Evolutionary conservation across 2,113 vertebrate genomes (phyloP), one percentile per base, ranked within the genome.

Genomic region (cattle (Bos taurus)): DNA sequence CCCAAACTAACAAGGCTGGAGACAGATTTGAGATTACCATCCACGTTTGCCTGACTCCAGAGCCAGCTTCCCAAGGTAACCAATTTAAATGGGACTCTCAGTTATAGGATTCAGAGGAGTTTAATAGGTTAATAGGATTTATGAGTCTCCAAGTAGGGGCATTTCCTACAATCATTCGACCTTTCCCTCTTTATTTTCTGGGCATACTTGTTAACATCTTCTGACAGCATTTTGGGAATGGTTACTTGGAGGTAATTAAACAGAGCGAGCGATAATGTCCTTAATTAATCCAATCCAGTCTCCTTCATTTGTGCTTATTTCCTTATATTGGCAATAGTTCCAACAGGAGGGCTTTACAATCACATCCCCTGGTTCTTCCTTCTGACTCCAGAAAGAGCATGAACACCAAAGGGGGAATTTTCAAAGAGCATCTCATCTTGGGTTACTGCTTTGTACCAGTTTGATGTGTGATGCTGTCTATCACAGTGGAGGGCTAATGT

Each of bases 231-330:
- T 64, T 74, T 95, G 92, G 90, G 52, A 74, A 95, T 0, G 81
- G 60, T 40, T 81, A 33, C 82, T 64, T 11, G 26, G 64, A 94
- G 82, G 81, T 88, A 85, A 96, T 97, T 94, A 97, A 90, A 93
- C 46, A 90, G 92, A 96, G 40, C 62, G 10, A 90, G 80, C 33
- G 90, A 92, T 95, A 78, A 91, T 81, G 33, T 57, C 92, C 88
- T 95, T 97, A 97, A 90, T 96, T 95, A 97, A 82, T 84, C 84
- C 74, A 74, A 28, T 84, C 84, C 92, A 28, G 30, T 60, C 74
- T 48, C 52, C 88, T 90, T 90, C 92, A 71, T 62, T 71, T 43
- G 62, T 48, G 87, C 74, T 95, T 88, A 60, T 88, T 94, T 96
- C 40, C 64, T 64, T 93, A 25, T 48, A 33, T 67, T 94, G 77